A percentile compares a stretch with the other conserved stretches of the same genome.
These are phyloP conservation scores for Eupleurogrammus muticus DNA, from an alignment of 2,797 vertebrate species.

Conservation along the genomic window DNA sequence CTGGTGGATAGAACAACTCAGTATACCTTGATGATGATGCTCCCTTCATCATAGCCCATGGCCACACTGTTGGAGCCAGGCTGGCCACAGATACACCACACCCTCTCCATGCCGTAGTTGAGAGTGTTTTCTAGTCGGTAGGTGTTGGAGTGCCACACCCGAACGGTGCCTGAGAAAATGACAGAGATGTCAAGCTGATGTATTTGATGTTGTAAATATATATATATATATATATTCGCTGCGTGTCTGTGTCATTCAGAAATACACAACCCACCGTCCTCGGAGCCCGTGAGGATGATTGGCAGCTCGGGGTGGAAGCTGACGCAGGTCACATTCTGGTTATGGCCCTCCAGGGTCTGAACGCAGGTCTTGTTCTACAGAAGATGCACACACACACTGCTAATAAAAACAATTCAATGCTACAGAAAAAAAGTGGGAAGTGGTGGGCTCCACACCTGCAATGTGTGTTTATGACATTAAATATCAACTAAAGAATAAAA, in stretches of 20 bases:
- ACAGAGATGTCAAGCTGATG: background rate
- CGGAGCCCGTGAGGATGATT: constrained; percentile 98
- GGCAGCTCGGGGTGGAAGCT: constrained; percentile 98
- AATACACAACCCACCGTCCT: constrained; percentile 88
- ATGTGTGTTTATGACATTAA: background rate
- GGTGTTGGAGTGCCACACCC: constrained; percentile 98
- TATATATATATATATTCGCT: no score
- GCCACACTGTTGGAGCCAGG: constrained; percentile 96
- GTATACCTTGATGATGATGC: constrained; percentile 97
- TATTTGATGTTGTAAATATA: no score
- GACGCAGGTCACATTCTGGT: constrained; percentile 97
- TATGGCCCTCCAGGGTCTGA: constrained; percentile 96
- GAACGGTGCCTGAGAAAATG: constrained; percentile 88
- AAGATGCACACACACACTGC: background rate
- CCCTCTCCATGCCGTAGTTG: constrained; percentile 98
- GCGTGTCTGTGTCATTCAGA: background rate
- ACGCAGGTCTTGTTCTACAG: constrained; percentile 97
- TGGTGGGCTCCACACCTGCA: background rate
- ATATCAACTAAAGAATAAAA: background rate
- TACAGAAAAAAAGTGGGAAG: background rate
- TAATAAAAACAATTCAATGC: no score
- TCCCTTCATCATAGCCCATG: constrained; percentile 96
- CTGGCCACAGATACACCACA: constrained; percentile 97
- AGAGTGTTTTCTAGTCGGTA: constrained; percentile 97
- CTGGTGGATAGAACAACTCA: background rate